Evolutionary conservation across 2,797 vertebrate genomes (phyloP), one percentile per base, ranked within the genome.

Genomic region (Notoglanidium macrostoma): DNA sequence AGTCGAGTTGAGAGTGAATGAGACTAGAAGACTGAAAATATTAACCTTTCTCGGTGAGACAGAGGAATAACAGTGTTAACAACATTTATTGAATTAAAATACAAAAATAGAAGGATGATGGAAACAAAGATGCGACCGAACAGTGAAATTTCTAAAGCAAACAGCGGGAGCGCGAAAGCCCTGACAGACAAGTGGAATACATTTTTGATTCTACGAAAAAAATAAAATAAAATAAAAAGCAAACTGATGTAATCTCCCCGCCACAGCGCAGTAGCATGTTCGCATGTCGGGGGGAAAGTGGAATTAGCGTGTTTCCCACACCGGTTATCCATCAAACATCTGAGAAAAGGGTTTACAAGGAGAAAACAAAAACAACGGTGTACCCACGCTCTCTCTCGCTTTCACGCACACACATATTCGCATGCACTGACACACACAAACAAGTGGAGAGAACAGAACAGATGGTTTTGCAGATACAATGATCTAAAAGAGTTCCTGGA

Each of bases 401-500:
- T 14, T 68, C 87, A 1, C 67, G 21, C 79, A 81, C 78, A 81
- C 32, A 79, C 55, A 15, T 44, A 81, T 44, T 44, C 21, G 21
- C 77, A 80, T 61, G 55, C 77, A 61, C 77, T 59, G 32, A 80
- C 55, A 80, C 78, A 80, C 55, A 44, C 61, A 83, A 76, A 91
- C 78, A 87, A 83, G 90, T 73, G 74, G 81, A 91, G 89, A 87
- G 85, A 93, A 92, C 88, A 87, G 86, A 93, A 92, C 88, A 90
- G 91, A 92, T 94, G 90, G 84, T 92, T 91, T 86, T 84, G 51
- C 84, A 91, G 93, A 95, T 92, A 92, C 68, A 76, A 88, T 90
- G 90, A 93, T 92, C 89, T 90, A 40, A 93, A 90, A 90, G 92
- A 90, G 91, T 95, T 92, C 92, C 91, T 90, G 94, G 92, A 95